Base-by-base conservation (phyloP, 2,113 vertebrate genomes). In the Nannospalax galili region DNA sequence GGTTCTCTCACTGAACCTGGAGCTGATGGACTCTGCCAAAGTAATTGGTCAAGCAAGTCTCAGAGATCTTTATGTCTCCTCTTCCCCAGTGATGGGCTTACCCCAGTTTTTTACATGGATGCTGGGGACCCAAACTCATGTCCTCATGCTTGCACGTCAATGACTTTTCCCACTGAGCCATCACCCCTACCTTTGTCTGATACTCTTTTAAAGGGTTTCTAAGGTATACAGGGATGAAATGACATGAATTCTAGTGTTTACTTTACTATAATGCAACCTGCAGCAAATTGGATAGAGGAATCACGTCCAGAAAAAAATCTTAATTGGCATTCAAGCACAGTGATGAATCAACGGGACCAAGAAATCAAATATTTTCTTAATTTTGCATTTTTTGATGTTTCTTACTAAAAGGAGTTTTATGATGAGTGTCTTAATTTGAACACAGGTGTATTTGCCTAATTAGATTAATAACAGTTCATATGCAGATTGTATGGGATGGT, bases 351-450 rank as follows among this genome's bases (percentile, higher is more conserved):
- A 1, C 24, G 22, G 30, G 64, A 6, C 30, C 37, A 37, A 26
- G 48, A 35, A 9, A 56, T 73, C 42, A 56, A 73, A 17, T n/a
- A n/a, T 89, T 95, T 93, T 88, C n/a, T 77, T 1, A n/a, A 35
- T 24, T 90, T 78, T 77, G 35, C 60, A 35, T 89, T 70, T 77
- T 95, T 84, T 48, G 15, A 86, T 4, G 52, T 89, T 94, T 92
- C 40, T 37, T 56, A 62, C 52, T 65, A 78, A 85, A 92, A 78
- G 70, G 15, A 56, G 10, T 88, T 64, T 95, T 84, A 16, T 65
- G 72, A 75, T 48, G n/a, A 92, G 32, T 77, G 40, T 22, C 37
- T 91, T 94, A 73, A 90, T 82, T 91, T 45, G 73, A 95, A 82
- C 16, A 80, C n/a, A 64, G 20, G 26, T 73, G 17, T 79, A 67